Evolutionary conservation across 2,888 invertebrate genomes (phyloP), one percentile per base, ranked within the genome.

Genomic region (Chymomyza amoena): DNA sequence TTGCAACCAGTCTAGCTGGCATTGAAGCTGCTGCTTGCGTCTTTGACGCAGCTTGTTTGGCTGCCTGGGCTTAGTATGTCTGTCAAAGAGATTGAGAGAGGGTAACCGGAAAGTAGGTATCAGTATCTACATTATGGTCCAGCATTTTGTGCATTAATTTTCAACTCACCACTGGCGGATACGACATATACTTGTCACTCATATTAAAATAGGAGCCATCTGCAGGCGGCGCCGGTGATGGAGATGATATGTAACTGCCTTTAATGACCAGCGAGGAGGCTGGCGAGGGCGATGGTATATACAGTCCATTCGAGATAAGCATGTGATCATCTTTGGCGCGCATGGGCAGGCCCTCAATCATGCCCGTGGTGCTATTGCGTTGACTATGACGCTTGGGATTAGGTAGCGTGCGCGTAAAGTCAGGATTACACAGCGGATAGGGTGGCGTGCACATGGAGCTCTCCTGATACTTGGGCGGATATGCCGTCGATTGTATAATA

Each of bases 111-210:
- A 13, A 45, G 39, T 10, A 45, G 39, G 39, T 32, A 32, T 32
- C 39, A 13, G 13, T 45, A 45, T 13, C 39, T 6, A 13, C 39
- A 13, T 45, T 45, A 10, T 45, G 4, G 39, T 45, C 39, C 39
- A 45, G 13, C 18, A 54, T n/a, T 54, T 54, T 57, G 6, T 25
- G 20, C 57, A 25, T 18, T 57, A 20, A 57, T 57, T 68, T 9
- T 61, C 18, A 64, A 77, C 89, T 89, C 78, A 90, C 90, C 90
- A 90, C 91, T 64, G 90, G 90, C 64, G 90, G 90, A 87, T 90
- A 90, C 72, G 90, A 90, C 75, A 90, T 88, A 68, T 90, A 90
- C 70, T 91, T 90, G 79, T 90, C 91, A 75, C 90, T 91, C 90
- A 90, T 90, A 69, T 90, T 90, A 39, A 91, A 90, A 68, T 90